Evolutionary conservation across 2,797 vertebrate species (phyloP).

Genomic region (Champsocephalus esox): DNA sequence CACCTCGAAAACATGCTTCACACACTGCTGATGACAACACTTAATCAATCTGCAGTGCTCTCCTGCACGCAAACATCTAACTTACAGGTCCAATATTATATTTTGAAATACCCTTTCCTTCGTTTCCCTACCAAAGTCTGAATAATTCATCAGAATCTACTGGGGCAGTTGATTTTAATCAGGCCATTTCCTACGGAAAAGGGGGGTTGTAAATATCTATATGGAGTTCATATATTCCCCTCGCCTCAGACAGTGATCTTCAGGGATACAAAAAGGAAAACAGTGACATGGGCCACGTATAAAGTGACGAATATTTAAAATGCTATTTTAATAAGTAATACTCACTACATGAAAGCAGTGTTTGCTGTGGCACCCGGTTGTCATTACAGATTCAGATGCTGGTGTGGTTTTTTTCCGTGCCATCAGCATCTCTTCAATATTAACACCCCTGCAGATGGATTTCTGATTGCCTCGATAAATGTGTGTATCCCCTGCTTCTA

Average conservation of each 20-base stretch:
- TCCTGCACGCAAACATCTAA: slow-evolving; percentile 66
- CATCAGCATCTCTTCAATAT: slow-evolving; percentile 86
- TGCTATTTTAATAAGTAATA: slow-evolving; percentile 86
- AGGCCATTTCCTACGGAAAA: slow-evolving; percentile 71
- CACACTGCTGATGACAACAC: slow-evolving; percentile 44
- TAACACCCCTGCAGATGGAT: slow-evolving; percentile 83
- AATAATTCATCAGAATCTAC: slow-evolving; percentile 84
- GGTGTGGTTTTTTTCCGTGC: slow-evolving; percentile 63
- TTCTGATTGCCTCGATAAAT: slow-evolving; percentile 85
- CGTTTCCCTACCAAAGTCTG: slow-evolving; percentile 77
- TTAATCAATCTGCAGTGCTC: slow-evolving; percentile 63
- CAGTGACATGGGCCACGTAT: slow-evolving; percentile 81
- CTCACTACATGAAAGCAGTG: slow-evolving; percentile 81
- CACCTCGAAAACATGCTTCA: slow-evolving; percentile 64
- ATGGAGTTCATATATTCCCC: slow-evolving; percentile 58
- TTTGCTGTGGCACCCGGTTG: slow-evolving; percentile 80
- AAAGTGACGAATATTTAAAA: slow-evolving; percentile 86
- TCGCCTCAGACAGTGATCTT: slow-evolving; percentile 54
- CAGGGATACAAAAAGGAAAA: slow-evolving; percentile 75
- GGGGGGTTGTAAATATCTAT: slow-evolving; percentile 67
- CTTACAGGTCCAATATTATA: slow-evolving; percentile 72
- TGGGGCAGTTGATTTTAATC: slow-evolving; percentile 82
- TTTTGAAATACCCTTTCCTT: slow-evolving; percentile 81
- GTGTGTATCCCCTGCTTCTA: slow-evolving; percentile 78
- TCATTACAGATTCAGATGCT: slow-evolving; percentile 82